Evolutionary conservation across 1,140 invertebrate genomes (phyloP).

Genomic region (Cheumatopsyche charites): DNA sequence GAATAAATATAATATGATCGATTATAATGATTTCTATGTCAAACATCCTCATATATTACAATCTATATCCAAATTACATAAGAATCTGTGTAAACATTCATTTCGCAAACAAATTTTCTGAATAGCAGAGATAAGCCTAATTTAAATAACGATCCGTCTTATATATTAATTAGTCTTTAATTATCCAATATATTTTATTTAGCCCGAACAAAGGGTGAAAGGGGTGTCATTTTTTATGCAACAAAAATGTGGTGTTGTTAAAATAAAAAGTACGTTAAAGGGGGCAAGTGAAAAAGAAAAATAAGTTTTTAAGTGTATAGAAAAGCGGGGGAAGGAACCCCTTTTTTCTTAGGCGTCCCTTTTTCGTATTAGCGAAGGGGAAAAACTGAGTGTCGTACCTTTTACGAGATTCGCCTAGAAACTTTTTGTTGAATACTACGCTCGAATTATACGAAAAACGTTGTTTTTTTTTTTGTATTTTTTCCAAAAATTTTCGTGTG

Average conservation of each 20-base stretch:
- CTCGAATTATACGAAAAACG: too few species aligned
- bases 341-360: slow-evolving; percentile 6
- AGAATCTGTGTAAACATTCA: too few species aligned
- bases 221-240: neutral
- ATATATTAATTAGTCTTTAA: slow-evolving; percentile 16
- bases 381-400: slow-evolving; percentile 11
- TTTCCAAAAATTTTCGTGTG: too few species aligned
- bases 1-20: too few species aligned
- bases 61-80: too few species aligned
- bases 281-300: slow-evolving; percentile 9
- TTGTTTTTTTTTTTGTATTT: too few species aligned
- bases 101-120: too few species aligned
- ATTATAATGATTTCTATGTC: too few species aligned
- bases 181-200: neutral
- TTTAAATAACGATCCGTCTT: neutral
- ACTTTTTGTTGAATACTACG: slow-evolving; percentile 5
- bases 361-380: slow-evolving; percentile 20
- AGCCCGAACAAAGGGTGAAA: slow-evolving; percentile 3
- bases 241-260: neutral
- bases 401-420: neutral
- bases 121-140: too few species aligned
- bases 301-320: slow-evolving; percentile 8
- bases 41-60: too few species aligned
- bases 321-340: neutral
- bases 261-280: neutral